Evolutionary conservation across 1,140 invertebrate species (phyloP).

Genomic region (Drosophila melanogaster): DNA sequence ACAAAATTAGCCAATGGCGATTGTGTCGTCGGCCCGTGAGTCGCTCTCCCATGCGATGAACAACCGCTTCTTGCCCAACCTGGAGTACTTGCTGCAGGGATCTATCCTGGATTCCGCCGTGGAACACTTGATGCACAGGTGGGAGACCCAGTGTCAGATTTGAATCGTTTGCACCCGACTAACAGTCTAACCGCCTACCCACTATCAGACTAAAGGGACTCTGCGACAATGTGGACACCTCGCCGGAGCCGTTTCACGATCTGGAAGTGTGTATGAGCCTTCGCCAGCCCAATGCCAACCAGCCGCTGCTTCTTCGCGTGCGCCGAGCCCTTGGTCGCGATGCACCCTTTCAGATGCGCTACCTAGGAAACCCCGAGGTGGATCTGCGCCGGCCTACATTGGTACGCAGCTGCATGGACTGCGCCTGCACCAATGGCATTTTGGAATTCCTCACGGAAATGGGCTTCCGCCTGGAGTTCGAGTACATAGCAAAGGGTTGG

Average conservation of each 20-base stretch:
- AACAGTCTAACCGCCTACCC: too few relatives aligned
- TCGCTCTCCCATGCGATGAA: conserved; percentile 91
- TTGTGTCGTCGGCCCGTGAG: conserved; percentile 89
- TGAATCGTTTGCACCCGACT: too few relatives aligned
- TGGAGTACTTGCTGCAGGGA: conserved; percentile 96
- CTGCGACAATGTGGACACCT: conserved; percentile 96
- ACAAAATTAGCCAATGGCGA: conserved; percentile 31
- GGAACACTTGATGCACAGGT: conserved; percentile 95
- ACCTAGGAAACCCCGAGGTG: conserved; percentile 95
- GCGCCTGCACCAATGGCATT: conserved; percentile 94
- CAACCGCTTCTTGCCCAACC: conserved; percentile 94
- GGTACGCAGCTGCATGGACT: conserved; percentile 95
- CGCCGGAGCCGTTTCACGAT: conserved; percentile 96
- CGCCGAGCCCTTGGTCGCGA: conserved; percentile 90
- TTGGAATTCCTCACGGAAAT: conserved; percentile 96
- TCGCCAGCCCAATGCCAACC: conserved; percentile 86
- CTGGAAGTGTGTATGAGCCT: conserved; percentile 94
- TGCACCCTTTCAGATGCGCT: conserved; percentile 94
- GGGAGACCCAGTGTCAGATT: too few relatives aligned
- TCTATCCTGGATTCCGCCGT: conserved; percentile 96
- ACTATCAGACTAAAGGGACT: conserved; percentile 90
- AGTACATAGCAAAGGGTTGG: conserved; percentile 94
- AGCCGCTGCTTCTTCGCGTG: conserved; percentile 89
- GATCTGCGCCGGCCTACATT: conserved; percentile 96
- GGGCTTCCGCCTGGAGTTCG: conserved; percentile 95